Base-by-base conservation (phyloP, 1,140 invertebrate genomes). In the Brachionus plicatilis region DNA sequence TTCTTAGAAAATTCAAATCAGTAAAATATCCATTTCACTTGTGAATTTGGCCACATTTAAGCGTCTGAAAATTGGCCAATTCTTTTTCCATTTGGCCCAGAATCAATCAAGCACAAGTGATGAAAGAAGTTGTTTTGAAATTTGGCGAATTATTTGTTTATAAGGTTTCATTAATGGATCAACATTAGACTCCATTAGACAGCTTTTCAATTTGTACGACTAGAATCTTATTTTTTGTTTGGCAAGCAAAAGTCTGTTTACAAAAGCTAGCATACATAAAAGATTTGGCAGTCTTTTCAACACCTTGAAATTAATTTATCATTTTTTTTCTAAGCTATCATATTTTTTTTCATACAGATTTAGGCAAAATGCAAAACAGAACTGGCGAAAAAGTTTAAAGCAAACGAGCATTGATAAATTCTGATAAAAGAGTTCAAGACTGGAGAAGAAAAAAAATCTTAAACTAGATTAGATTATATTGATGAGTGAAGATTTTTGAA, bases 401-500 rank as follows among this genome's bases (percentile, higher is more conserved):
- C 72, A 47, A 76, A 76, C 20, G 45, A 47, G 33, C 17, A 50
- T 76, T 76, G 72, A 76, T 76, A 76, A 76, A 72, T 72, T 72
- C 68, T 72, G 41, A 76, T 76, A 76, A 76, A 76, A 27, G 43
- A 76, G 47, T 37, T 29, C 43, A 50, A 50, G 41, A 75, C 20
- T 24, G 45, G 17, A 76, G 14, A 75, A 47, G 27, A 37, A 7
- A 75, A 43, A 75, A 45, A 75, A 43, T 7, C 68, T 27, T 27
- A 76, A 76, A 76, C 72, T 76, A 76, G 72, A 76, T 76, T 76
- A 76, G 72, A 76, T 76, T 76, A 76, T 76, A 50, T 29, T 76
- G 72, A 50, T 76, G 72, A 76, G 47, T 76, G 72, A 76, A 29
- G 72, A 50, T 50, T 76, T 75, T 50, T 76, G 12, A 76, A 76